A percentile compares a stretch with the other conserved stretches of the same genome.
These are phyloP conservation scores for Apoda limacodes DNA, from an alignment of 2,888 invertebrate genomes.

Conservation along the genomic window DNA sequence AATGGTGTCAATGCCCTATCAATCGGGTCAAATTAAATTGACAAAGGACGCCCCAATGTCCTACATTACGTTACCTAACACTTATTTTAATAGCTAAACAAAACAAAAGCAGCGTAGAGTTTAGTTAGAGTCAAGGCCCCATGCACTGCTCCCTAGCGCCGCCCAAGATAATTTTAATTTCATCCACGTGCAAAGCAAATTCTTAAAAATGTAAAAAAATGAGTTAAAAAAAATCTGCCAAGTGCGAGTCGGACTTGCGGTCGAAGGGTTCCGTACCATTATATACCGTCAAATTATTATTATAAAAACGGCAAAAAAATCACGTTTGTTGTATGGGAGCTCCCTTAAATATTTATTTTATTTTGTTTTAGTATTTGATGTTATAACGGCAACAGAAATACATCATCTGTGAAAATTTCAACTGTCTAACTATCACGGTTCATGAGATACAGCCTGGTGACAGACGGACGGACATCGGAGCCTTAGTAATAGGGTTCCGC, in stretches of 20 bases:
- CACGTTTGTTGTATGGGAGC: constrained; percentile 1
- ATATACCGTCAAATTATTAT: background rate
- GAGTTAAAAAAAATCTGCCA: background rate
- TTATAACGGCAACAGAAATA: constrained; percentile 1
- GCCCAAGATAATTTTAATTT: no score
- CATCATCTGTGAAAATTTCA: constrained; percentile 1
- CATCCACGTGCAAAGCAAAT: no score
- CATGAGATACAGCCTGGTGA: background rate
- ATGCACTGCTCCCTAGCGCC: no score
- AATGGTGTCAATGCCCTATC: no score
- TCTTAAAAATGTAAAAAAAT: no score
- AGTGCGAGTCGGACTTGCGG: constrained; percentile 1
- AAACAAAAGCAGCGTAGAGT: no score
- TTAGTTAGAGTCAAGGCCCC: no score
- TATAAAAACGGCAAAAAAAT: constrained; percentile 1
- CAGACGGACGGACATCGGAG: background rate
- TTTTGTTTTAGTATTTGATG: no score
- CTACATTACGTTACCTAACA: no score
- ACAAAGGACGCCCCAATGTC: no score
- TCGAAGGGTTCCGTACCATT: constrained; percentile 1
- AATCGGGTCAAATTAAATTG: no score
- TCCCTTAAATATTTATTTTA: constrained; percentile 1
- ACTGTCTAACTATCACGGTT: constrained; percentile 1
- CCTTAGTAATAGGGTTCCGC: background rate
- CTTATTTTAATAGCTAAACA: no score